Evolutionary conservation across 2,888 invertebrate species (phyloP), one percentile per base, ranked within the genome.

Genomic region (Cacoxenus indagator): DNA sequence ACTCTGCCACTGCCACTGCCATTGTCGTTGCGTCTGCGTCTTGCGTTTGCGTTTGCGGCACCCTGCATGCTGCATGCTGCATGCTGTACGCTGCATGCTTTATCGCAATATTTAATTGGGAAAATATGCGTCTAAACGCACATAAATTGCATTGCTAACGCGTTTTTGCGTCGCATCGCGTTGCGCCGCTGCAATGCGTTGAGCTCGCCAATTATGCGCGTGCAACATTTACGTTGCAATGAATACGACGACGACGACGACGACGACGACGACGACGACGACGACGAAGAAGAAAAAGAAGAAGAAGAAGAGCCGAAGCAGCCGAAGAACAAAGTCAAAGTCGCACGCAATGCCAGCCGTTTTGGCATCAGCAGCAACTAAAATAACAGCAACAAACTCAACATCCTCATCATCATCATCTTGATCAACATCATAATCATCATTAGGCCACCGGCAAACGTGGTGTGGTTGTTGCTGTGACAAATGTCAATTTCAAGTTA

Each of bases 171-270:
- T 19, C 22, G 51, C 51, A 19, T 51, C 9, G 51, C 51, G 22
- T 51, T 17, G 17, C 48, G 22, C 9, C 8, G 51, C 51, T 19
- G 76, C 78, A 82, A 82, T 83, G 75, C 74, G 76, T 77, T 81
- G 84, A 82, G 84, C 81, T 77, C 79, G 74, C n/a, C n/a, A n/a
- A n/a, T 76, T 70, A 76, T 75, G 78, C 83, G 81, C 80, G 82
- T 77, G 82, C 37, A 78, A 78, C 82, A 83, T 79, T 80, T 78
- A 81, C 82, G 76, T 74, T 76, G 81, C 74, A 82, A 81, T 81
- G 82, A 80, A 51, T n/a, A n/a, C n/a, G n/a, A n/a, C n/a, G n/a
- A n/a, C n/a, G n/a, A n/a, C n/a, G n/a, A n/a, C n/a, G n/a, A n/a
- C n/a, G n/a, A n/a, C n/a, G n/a, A n/a, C n/a, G n/a, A n/a, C n/a